phyloP scores from a whole-genome alignment of 2,888 invertebrate species.

The Sacculina carcini region DNA sequence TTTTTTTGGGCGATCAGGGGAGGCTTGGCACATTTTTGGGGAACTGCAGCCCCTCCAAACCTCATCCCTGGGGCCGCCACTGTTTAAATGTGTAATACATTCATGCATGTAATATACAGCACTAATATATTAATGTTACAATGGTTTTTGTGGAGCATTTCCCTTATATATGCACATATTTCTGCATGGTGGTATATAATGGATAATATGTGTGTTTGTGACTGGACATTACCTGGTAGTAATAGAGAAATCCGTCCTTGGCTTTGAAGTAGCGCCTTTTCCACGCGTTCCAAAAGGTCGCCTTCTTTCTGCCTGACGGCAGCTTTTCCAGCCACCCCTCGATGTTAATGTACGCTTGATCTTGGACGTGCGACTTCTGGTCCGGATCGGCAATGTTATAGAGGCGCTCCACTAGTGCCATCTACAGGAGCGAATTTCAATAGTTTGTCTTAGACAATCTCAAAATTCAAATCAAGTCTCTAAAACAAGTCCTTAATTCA shows the following conservation, averaged over 20 bases:
- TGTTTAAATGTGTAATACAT: too few species aligned
- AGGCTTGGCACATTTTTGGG: too few species aligned
- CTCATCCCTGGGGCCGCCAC: too few species aligned
- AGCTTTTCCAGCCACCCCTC: slow-evolving; percentile 28
- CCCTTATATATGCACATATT: too few species aligned
- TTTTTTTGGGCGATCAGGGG: too few species aligned
- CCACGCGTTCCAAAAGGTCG: slow-evolving; percentile 30
- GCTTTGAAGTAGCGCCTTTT: slow-evolving; percentile 27
- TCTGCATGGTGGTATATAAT: not conserved
- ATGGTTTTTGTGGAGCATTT: too few species aligned
- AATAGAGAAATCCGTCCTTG: slow-evolving; percentile 26
- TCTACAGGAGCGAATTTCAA: slow-evolving; percentile 10
- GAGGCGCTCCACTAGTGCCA: slow-evolving; percentile 14
- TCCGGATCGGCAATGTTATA: slow-evolving; percentile 15
- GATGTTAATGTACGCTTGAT: slow-evolving; percentile 20
- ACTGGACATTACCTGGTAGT: slow-evolving; percentile 21
- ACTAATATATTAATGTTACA: too few species aligned
- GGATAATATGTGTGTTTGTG: not conserved
- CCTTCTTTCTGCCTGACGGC: slow-evolving; percentile 25
- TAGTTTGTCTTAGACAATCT: too few species aligned
- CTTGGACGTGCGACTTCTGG: slow-evolving; percentile 9
- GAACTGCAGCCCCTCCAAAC: too few species aligned
- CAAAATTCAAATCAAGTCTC: not conserved
- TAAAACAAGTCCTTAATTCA: not conserved
- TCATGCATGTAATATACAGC: too few species aligned